These are phyloP conservation scores for Cephalotes varians DNA, from an alignment of 2,888 invertebrate species.

Conservation along the genomic window DNA sequence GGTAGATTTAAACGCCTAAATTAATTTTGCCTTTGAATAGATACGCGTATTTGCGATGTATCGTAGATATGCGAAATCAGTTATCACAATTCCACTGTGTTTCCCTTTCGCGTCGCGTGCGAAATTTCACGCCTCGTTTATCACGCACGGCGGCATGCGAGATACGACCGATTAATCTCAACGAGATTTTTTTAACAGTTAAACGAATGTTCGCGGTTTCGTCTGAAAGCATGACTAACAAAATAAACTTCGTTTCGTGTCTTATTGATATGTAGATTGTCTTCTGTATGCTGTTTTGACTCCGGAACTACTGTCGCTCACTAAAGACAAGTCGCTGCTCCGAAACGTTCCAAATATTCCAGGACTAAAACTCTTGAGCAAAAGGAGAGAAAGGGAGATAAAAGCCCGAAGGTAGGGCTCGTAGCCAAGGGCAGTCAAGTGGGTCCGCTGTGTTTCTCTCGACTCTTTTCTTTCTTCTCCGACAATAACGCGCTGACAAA, in stretches of 20 bases:
- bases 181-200: slow-evolving; percentile 34
- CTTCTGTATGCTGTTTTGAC: slow-evolving; percentile 7
- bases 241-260: not conserved
- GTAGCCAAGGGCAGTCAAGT: slow-evolving; percentile 78
- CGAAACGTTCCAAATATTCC: slow-evolving; percentile 32
- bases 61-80: slow-evolving; percentile 45
- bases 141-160: slow-evolving; percentile 19
- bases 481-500: slow-evolving; percentile 30
- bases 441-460: slow-evolving; percentile 62
- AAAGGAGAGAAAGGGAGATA: slow-evolving; percentile 29
- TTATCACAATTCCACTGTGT: slow-evolving; percentile 51
- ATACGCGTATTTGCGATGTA: slow-evolving; percentile 18
- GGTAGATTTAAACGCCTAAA: slow-evolving; percentile 35
- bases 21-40: slow-evolving; percentile 41
- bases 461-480: slow-evolving; percentile 35
- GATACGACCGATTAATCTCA: slow-evolving; percentile 59
- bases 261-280: slow-evolving; percentile 62
- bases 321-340: slow-evolving; percentile 13
- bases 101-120: slow-evolving; percentile 48
- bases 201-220: slow-evolving; percentile 20
- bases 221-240: slow-evolving; percentile 5
- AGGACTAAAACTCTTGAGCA: slow-evolving; percentile 17
- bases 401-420: slow-evolving; percentile 50
- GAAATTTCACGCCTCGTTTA: slow-evolving; percentile 62
- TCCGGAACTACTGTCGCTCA: slow-evolving; percentile 34